Conservation (phyloP, 2,888 invertebrate genomes). For the Baronia brevicornis region DNA sequence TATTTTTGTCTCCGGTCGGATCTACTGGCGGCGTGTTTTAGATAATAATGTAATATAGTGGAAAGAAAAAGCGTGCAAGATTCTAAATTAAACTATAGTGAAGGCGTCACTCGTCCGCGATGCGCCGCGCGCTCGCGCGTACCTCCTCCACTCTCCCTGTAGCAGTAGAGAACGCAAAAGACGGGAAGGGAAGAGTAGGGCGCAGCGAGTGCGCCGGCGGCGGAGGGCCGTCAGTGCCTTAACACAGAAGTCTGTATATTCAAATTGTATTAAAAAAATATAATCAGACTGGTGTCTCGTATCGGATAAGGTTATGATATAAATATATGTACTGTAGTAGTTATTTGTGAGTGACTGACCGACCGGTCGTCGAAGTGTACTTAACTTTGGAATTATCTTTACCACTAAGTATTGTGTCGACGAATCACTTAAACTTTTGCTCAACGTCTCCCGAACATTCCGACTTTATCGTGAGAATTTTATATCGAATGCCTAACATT, state of each 20-base stretch:
- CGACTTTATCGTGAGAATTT: slow-evolving; percentile 13
- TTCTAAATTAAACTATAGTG: slow-evolving; percentile 62
- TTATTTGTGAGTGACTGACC: not conserved
- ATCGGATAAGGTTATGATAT: slow-evolving; percentile 4
- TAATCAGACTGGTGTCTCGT: not conserved
- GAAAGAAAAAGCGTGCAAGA: slow-evolving; percentile 55
- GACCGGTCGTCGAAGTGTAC: slow-evolving; percentile 19
- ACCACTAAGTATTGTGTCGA: slow-evolving; percentile 21
- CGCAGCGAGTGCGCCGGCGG: slow-evolving; percentile 22
- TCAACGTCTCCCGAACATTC: slow-evolving; percentile 27
- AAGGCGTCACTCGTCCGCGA: slow-evolving; percentile 37
- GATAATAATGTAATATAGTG: slow-evolving; percentile 22
- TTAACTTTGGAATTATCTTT: slow-evolving; percentile 18
- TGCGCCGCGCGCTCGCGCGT: slow-evolving; percentile 21
- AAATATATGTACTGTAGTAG: slow-evolving; percentile 5
- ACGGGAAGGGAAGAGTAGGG: slow-evolving; percentile 16
- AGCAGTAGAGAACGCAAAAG: slow-evolving; percentile 4
- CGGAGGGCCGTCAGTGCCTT: slow-evolving; percentile 54
- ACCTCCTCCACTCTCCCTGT: slow-evolving; percentile 3
- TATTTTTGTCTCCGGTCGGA: too few species aligned
- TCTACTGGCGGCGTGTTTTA: too few species aligned
- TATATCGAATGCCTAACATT: not conserved
- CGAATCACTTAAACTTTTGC: slow-evolving; percentile 20
- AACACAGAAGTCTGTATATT: slow-evolving; percentile 47
- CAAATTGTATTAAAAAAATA: slow-evolving; percentile 2